A percentile compares a stretch with the other conserved stretches of the same genome.
phyloP scores from a whole-genome alignment of 2,113 vertebrate species.

The Phaethornis superciliosus region DNA sequence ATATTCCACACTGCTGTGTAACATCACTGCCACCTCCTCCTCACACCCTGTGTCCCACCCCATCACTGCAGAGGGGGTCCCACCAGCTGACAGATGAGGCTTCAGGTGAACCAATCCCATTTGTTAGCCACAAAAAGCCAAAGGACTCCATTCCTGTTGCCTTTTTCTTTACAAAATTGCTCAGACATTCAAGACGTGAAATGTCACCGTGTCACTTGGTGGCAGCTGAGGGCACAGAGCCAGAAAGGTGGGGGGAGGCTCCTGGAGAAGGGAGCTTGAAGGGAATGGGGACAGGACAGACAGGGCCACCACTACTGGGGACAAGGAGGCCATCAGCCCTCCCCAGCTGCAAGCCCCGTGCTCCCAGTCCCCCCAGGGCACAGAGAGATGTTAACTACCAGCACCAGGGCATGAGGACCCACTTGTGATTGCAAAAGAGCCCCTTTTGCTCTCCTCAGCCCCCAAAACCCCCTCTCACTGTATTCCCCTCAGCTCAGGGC shows the following conservation, averaged over 20 bases:
- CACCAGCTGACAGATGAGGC: not conserved
- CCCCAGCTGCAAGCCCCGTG: not conserved
- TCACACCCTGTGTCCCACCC: not conserved
- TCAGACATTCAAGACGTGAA: conserved; percentile 23
- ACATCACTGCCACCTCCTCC: not conserved
- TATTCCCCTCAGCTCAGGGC: too few species aligned
- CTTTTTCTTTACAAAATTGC: not conserved
- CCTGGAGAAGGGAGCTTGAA: not conserved
- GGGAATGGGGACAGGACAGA: not conserved
- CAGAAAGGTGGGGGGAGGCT: conserved; percentile 12
- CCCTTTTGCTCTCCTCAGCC: not conserved
- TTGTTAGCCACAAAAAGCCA: conserved; percentile 30
- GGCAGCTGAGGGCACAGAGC: conserved; percentile 8
- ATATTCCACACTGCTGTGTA: not conserved
- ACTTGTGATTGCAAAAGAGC: not conserved
- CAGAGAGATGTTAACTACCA: not conserved
- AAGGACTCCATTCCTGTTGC: not conserved
- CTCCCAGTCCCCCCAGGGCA: not conserved
- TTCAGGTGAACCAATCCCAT: conserved; percentile 50
- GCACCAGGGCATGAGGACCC: not conserved
- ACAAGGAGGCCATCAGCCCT: not conserved
- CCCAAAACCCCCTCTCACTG: not conserved
- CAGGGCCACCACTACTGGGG: not conserved
- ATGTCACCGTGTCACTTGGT: conserved; percentile 27
- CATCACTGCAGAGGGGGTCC: not conserved